Evolutionary conservation across 2,113 vertebrate species (phyloP).

Genomic region (Mobula hypostoma): DNA sequence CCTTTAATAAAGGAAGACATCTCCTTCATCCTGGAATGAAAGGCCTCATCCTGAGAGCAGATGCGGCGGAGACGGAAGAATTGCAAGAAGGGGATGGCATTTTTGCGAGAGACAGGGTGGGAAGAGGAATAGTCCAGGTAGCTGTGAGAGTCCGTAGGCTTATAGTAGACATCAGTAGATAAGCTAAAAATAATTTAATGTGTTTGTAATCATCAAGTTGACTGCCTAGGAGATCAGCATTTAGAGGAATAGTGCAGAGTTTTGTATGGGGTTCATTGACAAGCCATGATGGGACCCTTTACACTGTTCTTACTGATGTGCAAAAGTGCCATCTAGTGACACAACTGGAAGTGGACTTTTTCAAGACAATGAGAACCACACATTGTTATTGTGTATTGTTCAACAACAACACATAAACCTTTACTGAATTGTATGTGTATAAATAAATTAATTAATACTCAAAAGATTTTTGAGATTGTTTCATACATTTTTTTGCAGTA

Average conservation of each 20-base stretch:
- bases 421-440: background rate
- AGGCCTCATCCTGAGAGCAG: no score
- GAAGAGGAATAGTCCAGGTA: no score
- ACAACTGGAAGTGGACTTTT: background rate
- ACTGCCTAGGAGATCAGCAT: background rate
- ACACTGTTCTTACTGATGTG: background rate
- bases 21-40: no score
- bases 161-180: no score
- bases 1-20: no score
- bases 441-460: background rate
- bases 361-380: background rate
- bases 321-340: slow-evolving; percentile 22
- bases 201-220: background rate
- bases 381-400: background rate
- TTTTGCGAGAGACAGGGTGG: no score
- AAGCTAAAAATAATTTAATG: background rate
- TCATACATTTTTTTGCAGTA: background rate
- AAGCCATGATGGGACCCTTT: background rate
- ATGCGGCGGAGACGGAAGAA: no score
- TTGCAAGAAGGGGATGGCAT: no score
- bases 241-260: background rate
- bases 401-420: background rate
- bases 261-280: background rate
- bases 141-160: no score
- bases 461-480: background rate